Base-by-base conservation (phyloP, 2,113 vertebrate species). In the Pseudorhombus dupliciocellatus region DNA sequence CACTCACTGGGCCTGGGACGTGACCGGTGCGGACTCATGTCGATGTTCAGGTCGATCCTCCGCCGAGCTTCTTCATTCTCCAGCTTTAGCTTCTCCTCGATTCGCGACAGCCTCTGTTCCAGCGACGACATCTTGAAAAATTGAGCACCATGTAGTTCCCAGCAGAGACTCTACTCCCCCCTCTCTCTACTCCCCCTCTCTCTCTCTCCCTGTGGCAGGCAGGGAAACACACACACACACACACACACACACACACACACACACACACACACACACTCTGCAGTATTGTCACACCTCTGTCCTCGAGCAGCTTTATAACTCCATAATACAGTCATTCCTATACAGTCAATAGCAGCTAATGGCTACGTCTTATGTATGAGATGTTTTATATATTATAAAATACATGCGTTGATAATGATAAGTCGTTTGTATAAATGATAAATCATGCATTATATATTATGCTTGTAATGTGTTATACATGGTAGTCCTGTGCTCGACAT, bases 101-200 rank as follows among this genome's bases (percentile, higher is more conserved):
- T 94, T 83, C 94, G 91, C 81, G 93, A 95, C 82, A 95, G 89
- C 87, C 93, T 95, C 93, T 95, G 91, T 81, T 95, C 94, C 88
- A 95, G 89, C 91, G 94, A 95, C 93, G 94, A 95, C 93, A 94
- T 94, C 92, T 94, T 94, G 93, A 88, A 94, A 94, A 92, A 93
- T 83, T 81, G 88, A 92, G 89, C 88, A 91, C 81, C 90, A 91
- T 91, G 84, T 85, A 93, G 85, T 61, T 85, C 74, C 75, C 64
- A 68, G 76, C 76, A 73, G 80, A 77, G 77, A 87, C 84, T 64
- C 75, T 69, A 87, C 87, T 89, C 79, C 84, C 78, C 85, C 79
- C 83, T 84, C 68, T 18, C 42, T 18, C 42, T 18, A 16, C 42
- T 18, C 18, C 16, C 42, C 18, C 42, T 46, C 42, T 46, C 42